phyloP scores from a whole-genome alignment of 2,113 vertebrate species.

The Pelodiscus sinensis region DNA sequence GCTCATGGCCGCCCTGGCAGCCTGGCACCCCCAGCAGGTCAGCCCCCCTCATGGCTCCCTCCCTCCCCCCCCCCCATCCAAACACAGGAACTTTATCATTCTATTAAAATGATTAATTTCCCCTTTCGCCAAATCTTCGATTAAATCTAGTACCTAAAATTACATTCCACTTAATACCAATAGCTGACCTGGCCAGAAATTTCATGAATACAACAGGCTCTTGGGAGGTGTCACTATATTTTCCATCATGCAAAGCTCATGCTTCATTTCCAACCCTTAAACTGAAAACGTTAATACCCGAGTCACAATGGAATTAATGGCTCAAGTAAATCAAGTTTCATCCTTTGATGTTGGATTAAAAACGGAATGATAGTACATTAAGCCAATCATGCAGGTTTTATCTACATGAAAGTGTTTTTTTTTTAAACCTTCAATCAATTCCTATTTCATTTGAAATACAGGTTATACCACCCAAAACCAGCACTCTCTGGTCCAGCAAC shows the following conservation, averaged over 20 bases:
- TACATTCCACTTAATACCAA: background rate
- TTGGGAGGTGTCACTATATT: background rate
- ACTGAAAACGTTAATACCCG: background rate
- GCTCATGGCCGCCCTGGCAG: too few relatives aligned
- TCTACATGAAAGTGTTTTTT: background rate
- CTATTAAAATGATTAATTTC: background rate
- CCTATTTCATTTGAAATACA: background rate
- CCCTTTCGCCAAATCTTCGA: too few relatives aligned
- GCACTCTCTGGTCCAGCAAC: too few relatives aligned
- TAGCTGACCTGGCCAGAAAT: background rate
- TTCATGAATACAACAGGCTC: background rate
- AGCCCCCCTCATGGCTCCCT: too few relatives aligned
- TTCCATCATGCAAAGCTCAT: background rate
- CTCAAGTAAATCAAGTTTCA: background rate
- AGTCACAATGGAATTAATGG: background rate
- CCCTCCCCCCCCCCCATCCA: too few relatives aligned
- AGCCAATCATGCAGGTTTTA: background rate
- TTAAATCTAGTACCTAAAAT: background rate
- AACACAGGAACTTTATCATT: background rate
- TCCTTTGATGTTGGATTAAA: background rate
- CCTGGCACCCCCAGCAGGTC: too few relatives aligned
- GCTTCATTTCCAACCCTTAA: background rate
- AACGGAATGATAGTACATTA: background rate
- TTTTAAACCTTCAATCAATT: background rate
- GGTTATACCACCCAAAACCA: too few relatives aligned